Evolutionary conservation across 1,140 invertebrate genomes (phyloP).

Genomic region (Lepidurus arcticus): DNA sequence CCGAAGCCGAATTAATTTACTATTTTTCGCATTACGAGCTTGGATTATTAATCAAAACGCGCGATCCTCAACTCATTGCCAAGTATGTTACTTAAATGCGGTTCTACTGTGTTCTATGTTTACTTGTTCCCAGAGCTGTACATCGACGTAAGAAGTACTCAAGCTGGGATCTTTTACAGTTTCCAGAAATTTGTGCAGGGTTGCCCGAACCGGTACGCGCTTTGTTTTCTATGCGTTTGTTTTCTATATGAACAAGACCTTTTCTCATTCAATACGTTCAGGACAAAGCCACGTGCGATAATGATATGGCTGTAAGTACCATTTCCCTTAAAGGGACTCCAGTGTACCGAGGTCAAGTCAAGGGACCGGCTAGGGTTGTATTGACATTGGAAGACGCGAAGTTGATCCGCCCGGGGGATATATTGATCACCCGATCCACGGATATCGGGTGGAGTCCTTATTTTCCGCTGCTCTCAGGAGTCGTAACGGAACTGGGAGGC

Average conservation of each 20-base stretch:
- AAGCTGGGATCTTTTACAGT: constrained; percentile 54
- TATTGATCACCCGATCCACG: constrained; percentile 69
- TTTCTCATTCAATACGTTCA: background rate
- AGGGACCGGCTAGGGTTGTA: constrained; percentile 64
- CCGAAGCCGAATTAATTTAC: constrained; percentile 59
- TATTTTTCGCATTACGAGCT: constrained; percentile 64
- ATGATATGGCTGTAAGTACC: background rate
- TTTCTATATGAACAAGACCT: background rate
- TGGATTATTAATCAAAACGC: constrained; percentile 49
- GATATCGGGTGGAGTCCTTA: constrained; percentile 85
- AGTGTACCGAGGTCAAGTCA: constrained; percentile 60
- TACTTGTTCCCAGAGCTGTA: constrained; percentile 53
- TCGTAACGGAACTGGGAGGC: constrained; percentile 79
- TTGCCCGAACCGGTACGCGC: constrained; percentile 46
- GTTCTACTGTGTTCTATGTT: background rate
- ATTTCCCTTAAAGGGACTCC: constrained; percentile 56
- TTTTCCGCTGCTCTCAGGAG: constrained; percentile 69
- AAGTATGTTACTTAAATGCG: constrained; percentile 51
- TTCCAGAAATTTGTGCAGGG: constrained; percentile 58
- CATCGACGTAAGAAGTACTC: constrained; percentile 54
- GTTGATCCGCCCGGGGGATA: constrained; percentile 55
- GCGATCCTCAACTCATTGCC: constrained; percentile 50
- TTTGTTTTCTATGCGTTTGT: constrained; percentile 11
- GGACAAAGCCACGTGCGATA: background rate
- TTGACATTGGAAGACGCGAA: constrained; percentile 44